A percentile compares a stretch with the other conserved stretches of the same genome.
Evolutionary conservation across 1,140 invertebrate genomes (phyloP).

Genomic region (Trigoniulus corallinus): DNA sequence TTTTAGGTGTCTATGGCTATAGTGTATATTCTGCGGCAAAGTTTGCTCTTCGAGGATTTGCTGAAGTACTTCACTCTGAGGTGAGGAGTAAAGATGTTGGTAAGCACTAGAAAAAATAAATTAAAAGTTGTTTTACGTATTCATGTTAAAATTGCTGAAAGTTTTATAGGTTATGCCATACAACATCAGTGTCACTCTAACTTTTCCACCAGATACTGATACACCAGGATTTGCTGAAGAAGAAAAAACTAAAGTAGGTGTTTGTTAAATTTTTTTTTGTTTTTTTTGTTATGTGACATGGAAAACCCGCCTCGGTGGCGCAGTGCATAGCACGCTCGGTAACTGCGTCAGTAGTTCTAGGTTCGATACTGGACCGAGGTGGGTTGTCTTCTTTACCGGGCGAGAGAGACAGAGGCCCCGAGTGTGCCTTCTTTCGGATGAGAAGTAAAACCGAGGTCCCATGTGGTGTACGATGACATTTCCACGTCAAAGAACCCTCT

Average conservation of each 20-base stretch:
- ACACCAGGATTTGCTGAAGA: conserved; percentile 87
- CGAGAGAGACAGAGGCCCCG: no score
- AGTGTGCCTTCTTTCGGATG: no score
- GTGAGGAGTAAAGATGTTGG: conserved; percentile 22
- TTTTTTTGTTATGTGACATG: background rate
- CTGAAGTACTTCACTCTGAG: conserved; percentile 88
- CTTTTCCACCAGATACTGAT: conserved; percentile 89
- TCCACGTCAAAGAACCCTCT: no score
- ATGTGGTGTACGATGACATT: no score
- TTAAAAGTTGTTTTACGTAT: background rate
- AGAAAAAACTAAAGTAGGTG: conserved; percentile 46
- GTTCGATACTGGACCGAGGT: no score
- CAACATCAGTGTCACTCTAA: conserved; percentile 67
- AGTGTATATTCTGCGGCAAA: conserved; percentile 83
- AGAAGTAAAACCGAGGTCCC: no score
- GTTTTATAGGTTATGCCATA: conserved; percentile 44
- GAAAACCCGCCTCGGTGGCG: no score
- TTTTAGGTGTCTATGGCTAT: conserved; percentile 81
- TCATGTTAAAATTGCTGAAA: background rate
- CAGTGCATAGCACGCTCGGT: no score
- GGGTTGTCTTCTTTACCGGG: no score
- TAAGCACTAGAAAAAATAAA: background rate
- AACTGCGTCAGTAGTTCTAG: no score
- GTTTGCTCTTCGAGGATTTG: conserved; percentile 85
- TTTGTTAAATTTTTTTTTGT: conserved; percentile 7